Evolutionary conservation across 2,888 invertebrate genomes (phyloP).

Genomic region (Falcaria lacertinaria): DNA sequence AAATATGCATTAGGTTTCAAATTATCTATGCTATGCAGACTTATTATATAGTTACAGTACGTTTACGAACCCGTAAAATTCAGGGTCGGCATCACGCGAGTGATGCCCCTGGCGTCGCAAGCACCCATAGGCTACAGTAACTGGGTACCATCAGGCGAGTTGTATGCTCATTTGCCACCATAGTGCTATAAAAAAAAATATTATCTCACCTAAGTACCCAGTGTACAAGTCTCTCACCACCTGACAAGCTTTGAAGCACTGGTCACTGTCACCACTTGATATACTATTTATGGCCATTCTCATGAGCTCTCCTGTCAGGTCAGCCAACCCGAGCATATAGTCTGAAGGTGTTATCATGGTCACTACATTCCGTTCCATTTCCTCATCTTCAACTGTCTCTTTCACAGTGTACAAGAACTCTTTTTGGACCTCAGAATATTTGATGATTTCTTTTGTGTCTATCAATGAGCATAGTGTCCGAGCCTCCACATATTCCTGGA

Average conservation of each 20-base stretch:
- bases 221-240: slow-evolving; percentile 84
- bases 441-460: slow-evolving; percentile 78
- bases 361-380: slow-evolving; percentile 35
- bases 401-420: slow-evolving; percentile 65
- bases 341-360: slow-evolving; percentile 70
- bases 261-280: slow-evolving; percentile 85
- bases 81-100: no score
- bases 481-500: slow-evolving; percentile 93
- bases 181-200: no score
- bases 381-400: slow-evolving; percentile 17
- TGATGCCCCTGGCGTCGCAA: no score
- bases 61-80: no score
- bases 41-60: no score
- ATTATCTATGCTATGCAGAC: no score
- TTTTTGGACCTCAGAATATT: slow-evolving; percentile 79
- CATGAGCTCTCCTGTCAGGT: slow-evolving; percentile 95
- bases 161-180: no score
- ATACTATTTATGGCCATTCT: slow-evolving; percentile 91
- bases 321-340: slow-evolving; percentile 88
- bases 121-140: no score
- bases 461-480: slow-evolving; percentile 87
- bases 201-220: slow-evolving; percentile 78
- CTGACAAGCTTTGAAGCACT: slow-evolving; percentile 85
- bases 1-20: no score
- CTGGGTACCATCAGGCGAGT: no score